Evolutionary conservation across 2,888 invertebrate species (phyloP), one percentile per base, ranked within the genome.

Genomic region (Eulithis testata): DNA sequence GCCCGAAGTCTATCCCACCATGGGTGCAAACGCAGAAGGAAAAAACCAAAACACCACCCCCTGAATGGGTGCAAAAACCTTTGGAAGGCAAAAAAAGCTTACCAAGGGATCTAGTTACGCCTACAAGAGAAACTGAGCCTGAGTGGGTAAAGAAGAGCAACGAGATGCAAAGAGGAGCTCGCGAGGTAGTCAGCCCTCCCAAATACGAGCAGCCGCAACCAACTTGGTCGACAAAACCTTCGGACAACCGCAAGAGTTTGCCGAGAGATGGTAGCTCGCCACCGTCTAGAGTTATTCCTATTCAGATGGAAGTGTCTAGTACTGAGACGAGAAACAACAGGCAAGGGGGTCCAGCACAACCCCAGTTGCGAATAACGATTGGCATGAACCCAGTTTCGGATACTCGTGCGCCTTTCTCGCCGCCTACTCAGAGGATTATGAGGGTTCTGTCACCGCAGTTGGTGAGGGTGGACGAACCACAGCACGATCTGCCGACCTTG

Each of bases 251-350:
- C 36, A 91, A 87, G 71, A 91, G 92, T 72, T 75, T 93, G 70
- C 89, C 93, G 7, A 83, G 87, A 71, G 92, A 93, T 51, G 79
- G 71, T 3, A 81, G 72, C 59, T 81, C 84, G 66, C 80, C 81
- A 36, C 91, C 94, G 56, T 85, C 89, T 62, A 93, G 94, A 70
- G 90, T 96, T 57, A 94, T 96, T 76, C 96, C 96, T 0, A 94
- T 96, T 66, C 95, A 95, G 79, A 93, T 96, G 80, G 96, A 96
- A 80, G 94, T 89, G 0, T 83, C 88, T 0, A 86, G 82, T 60
- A 85, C 86, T 11, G 91, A 93, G 37, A 78, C 86, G 0, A 84
- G 83, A 68, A 84, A 89, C 69, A 81, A 89, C 69, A 81, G 82
- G 60, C 82, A 83, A 66, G 82, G 81, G 21, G 79, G 84, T 36